Evolutionary conservation across 1,140 invertebrate species (phyloP).

Genomic region (Drosophila orena): DNA sequence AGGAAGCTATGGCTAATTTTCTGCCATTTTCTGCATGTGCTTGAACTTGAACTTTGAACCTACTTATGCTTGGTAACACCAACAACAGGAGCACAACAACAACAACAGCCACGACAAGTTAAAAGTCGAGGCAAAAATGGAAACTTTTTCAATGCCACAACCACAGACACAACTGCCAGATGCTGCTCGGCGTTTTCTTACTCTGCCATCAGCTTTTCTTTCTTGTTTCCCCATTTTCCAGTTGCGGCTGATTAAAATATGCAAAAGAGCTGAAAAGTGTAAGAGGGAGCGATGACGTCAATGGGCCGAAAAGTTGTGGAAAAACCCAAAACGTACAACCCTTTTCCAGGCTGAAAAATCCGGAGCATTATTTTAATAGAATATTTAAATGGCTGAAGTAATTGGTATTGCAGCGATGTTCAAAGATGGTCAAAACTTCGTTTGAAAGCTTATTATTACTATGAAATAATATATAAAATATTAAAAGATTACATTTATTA

Average conservation of each 20-base stretch:
- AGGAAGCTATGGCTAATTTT: neutral
- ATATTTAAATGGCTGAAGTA: neutral
- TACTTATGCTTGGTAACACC: constrained; percentile 33
- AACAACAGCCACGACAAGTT: neutral
- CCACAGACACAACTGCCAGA: constrained; percentile 26
- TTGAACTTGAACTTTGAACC: constrained; percentile 55
- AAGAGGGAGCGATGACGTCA: constrained; percentile 28
- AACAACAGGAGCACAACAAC: neutral
- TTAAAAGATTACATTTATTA: too few species aligned
- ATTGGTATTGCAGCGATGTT: too few species aligned
- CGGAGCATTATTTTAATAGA: too few species aligned
- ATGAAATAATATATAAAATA: too few species aligned
- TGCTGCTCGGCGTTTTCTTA: constrained; percentile 17
- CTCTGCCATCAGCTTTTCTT: constrained; percentile 7
- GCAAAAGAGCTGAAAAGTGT: constrained; percentile 4
- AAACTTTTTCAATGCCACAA: constrained; percentile 53
- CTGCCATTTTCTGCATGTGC: constrained; percentile 7
- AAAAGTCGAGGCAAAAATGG: constrained; percentile 37
- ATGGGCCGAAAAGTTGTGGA: constrained; percentile 3
- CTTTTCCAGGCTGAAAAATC: too few species aligned
- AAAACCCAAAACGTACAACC: neutral
- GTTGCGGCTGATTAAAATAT: constrained; percentile 40
- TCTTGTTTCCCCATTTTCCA: constrained; percentile 6
- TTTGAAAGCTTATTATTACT: too few species aligned
- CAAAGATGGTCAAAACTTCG: too few species aligned